Percentiles rank a stretch among this genome's conserved stretches.
These are phyloP conservation scores for Uloborus diversus DNA, from an alignment of 1,140 invertebrate species.

Conservation along the genomic window DNA sequence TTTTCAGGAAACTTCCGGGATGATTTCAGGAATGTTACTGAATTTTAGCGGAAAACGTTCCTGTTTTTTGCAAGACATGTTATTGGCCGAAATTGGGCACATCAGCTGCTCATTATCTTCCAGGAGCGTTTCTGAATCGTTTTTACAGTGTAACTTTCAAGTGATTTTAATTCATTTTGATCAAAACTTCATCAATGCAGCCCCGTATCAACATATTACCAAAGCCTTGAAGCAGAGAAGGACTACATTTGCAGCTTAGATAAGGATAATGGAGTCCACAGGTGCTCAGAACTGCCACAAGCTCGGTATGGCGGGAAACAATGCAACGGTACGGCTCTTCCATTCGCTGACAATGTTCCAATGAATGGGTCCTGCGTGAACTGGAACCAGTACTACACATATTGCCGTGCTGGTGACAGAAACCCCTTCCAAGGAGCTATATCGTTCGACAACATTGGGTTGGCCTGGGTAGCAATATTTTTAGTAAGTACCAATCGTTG, in stretches of 20 bases:
- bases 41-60: too few species aligned
- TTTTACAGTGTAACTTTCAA: too few species aligned
- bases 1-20: too few species aligned
- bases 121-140: too few species aligned
- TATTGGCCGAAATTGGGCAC: too few species aligned
- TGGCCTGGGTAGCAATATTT: slow-evolving; percentile 99
- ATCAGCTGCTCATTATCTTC: too few species aligned
- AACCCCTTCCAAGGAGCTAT: slow-evolving; percentile 99
- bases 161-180: too few species aligned
- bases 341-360: slow-evolving; percentile 58
- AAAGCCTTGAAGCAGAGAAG: slow-evolving; percentile 76
- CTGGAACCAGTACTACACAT: slow-evolving; percentile 99
- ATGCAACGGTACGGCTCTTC: slow-evolving; percentile 70
- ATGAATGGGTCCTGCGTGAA: slow-evolving; percentile 80
- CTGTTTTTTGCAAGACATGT: too few species aligned
- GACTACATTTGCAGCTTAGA: slow-evolving; percentile 97
- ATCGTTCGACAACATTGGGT: slow-evolving; percentile 99
- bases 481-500: slow-evolving; percentile 76
- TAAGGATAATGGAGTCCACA: slow-evolving; percentile 94
- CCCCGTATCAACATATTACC: slow-evolving; percentile 67
- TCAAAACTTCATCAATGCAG: too few species aligned
- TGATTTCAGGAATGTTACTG: too few species aligned
- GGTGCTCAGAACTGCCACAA: slow-evolving; percentile 86
- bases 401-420: slow-evolving; percentile 88
- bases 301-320: slow-evolving; percentile 75